A percentile compares a stretch with the other conserved stretches of the same genome.
These are phyloP conservation scores for Haemorhous mexicanus DNA, from an alignment of 2,113 vertebrate species.

Conservation along the genomic window DNA sequence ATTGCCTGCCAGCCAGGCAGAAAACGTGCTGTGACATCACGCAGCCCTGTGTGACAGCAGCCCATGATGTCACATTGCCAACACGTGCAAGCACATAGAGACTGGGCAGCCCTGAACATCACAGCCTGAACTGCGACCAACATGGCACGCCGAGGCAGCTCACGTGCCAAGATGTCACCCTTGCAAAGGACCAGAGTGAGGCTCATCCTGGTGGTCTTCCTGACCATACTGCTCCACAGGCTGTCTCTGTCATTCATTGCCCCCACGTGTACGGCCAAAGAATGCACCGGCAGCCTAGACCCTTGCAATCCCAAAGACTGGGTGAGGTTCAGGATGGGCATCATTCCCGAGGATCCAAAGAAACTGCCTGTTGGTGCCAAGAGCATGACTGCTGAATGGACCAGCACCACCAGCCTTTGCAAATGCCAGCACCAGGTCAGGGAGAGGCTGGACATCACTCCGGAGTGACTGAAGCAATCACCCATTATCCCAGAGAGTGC, in stretches of 20 bases:
- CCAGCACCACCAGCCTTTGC: not conserved
- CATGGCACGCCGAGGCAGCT: not conserved
- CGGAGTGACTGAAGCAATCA: not conserved
- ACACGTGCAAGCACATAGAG: accelerated
- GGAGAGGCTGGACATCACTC: accelerated
- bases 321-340: not conserved
- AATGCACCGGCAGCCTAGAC: not conserved
- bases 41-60: not conserved
- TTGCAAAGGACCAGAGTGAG: not conserved
- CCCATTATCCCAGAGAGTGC: not conserved
- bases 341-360: not conserved
- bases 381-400: not conserved
- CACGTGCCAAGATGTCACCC: not conserved
- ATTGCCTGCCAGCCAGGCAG: accelerated
- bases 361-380: accelerated
- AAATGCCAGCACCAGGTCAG: not conserved
- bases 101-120: accelerated
- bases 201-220: not conserved
- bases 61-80: not conserved
- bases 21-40: not conserved
- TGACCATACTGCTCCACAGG: not conserved
- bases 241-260: not conserved
- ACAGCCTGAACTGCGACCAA: not conserved
- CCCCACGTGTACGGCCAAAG: accelerated
- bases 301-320: not conserved